Percentiles rank a stretch among this genome's conserved stretches.
Conservation (phyloP, 2,797 vertebrate genomes). For the Hydrolagus colliei region DNA sequence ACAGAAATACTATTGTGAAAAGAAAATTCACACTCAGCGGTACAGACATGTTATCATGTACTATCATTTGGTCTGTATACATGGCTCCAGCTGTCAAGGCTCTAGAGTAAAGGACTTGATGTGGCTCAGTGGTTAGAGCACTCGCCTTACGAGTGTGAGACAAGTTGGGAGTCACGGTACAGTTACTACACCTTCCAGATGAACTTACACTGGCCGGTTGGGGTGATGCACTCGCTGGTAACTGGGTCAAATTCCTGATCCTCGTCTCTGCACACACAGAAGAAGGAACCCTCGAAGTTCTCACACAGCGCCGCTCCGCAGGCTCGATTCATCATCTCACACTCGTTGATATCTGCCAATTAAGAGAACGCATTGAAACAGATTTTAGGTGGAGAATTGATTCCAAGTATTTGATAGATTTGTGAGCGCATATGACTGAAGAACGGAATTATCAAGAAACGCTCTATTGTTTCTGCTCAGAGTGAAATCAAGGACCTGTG, state of each 20-base stretch:
- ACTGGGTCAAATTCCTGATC: conserved; percentile 66
- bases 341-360: conserved; percentile 59
- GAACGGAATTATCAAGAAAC: neutral
- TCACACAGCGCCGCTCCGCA: conserved; percentile 64
- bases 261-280: conserved; percentile 67
- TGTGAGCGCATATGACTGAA: neutral
- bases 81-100: too few relatives aligned
- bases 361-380: neutral
- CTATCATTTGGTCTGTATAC: too few relatives aligned
- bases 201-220: neutral
- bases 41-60: too few relatives aligned
- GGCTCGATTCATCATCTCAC: conserved; percentile 59
- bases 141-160: too few relatives aligned
- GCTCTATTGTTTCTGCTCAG: too few relatives aligned
- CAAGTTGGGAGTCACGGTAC: too few relatives aligned
- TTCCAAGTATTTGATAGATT: neutral
- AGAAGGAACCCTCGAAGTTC: conserved; percentile 68
- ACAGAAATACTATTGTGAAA: too few relatives aligned
- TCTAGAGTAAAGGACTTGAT: too few relatives aligned
- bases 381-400: neutral
- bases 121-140: too few relatives aligned
- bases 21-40: too few relatives aligned
- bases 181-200: neutral
- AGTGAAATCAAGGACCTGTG: neutral
- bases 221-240: conserved; percentile 55